A percentile compares a stretch with the other conserved stretches of the same genome.
Conservation (phyloP, 2,113 vertebrate genomes). For the Seriola rivoliana region DNA sequence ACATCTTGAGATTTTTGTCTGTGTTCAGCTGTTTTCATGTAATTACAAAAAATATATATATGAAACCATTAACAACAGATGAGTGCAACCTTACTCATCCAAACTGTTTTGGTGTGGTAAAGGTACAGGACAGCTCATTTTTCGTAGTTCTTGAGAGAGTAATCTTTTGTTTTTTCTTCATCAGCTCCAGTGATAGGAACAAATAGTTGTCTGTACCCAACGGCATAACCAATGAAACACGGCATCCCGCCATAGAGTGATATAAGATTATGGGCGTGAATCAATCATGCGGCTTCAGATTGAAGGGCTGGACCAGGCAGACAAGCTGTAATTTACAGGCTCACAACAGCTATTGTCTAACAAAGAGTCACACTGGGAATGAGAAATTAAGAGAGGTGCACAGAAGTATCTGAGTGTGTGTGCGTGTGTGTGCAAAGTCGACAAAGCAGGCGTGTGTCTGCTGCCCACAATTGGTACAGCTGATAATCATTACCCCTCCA, state of each 20-base stretch:
- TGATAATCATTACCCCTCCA: slow-evolving; percentile 69
- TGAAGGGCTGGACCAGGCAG: slow-evolving; percentile 45
- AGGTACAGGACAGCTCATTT: neutral
- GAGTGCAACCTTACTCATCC: neutral
- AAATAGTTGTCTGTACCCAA: neutral
- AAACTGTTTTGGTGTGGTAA: neutral
- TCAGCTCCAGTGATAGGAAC: neutral
- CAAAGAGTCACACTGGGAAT: slow-evolving; percentile 33
- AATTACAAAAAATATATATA: neutral
- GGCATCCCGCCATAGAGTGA: slow-evolving; percentile 14
- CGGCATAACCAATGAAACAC: slow-evolving; percentile 9
- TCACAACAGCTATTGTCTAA: slow-evolving; percentile 45
- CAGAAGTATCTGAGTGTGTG: slow-evolving; percentile 30
- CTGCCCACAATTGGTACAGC: slow-evolving; percentile 61
- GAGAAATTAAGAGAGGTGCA: slow-evolving; percentile 35
- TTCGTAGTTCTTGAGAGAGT: neutral
- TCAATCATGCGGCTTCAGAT: slow-evolving; percentile 48
- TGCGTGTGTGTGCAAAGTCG: slow-evolving; percentile 1
- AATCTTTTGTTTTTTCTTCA: slow-evolving; percentile 19
- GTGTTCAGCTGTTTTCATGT: neutral
- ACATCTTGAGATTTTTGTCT: neutral
- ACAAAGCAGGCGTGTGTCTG: slow-evolving; percentile 50
- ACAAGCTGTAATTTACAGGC: slow-evolving; percentile 62
- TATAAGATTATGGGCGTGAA: slow-evolving; percentile 46
- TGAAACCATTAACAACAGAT: neutral